Base-by-base conservation (phyloP, 2,888 invertebrate species). In the Tholera decimalis region DNA sequence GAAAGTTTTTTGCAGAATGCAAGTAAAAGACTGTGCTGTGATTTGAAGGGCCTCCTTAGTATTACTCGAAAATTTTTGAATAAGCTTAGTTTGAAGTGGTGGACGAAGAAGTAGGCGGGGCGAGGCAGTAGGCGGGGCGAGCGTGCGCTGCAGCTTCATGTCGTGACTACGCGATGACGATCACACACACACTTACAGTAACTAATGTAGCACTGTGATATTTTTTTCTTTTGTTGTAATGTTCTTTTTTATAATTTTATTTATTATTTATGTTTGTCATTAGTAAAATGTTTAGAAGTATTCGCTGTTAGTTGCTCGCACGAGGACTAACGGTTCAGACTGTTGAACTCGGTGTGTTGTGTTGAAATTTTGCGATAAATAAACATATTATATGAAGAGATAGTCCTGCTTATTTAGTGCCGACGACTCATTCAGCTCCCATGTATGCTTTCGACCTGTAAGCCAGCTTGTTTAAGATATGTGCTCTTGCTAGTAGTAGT, bases 181-280 rank as follows among this genome's bases (percentile, higher is more conserved):
- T 72, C 49, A 72, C 76, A 80, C 77, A 72, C 74, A 66, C 65
- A 75, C 67, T 75, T 43, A 69, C n/a, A n/a, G n/a, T 80, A 72
- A 73, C 51, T 82, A 73, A 74, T 67, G 47, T 65, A 80, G 85
- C 86, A 85, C 87, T 88, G 87, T 88, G 87, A 87, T 87, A 87
- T 73, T 77, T 71, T 81, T 83, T 61, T 62, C 73, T 75, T 60
- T 79, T 83, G 67, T 69, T 83, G 62, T 73, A 77, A 55, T 35
- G 56, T 83, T 77, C 75, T 58, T 77, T 73, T 71, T 80, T 67
- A 72, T 77, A 78, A 66, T 73, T 60, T 73, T 60, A 73, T 77
- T 58, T 73, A 72, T 79, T 73, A 67, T 65, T 66, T 71, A 72
- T 73, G 57, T 69, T 68, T 43, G 13, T 55, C 20, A 33, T 9